These are phyloP conservation scores for Grammomys surdaster DNA, from an alignment of 2,113 vertebrate species.

Conservation along the genomic window DNA sequence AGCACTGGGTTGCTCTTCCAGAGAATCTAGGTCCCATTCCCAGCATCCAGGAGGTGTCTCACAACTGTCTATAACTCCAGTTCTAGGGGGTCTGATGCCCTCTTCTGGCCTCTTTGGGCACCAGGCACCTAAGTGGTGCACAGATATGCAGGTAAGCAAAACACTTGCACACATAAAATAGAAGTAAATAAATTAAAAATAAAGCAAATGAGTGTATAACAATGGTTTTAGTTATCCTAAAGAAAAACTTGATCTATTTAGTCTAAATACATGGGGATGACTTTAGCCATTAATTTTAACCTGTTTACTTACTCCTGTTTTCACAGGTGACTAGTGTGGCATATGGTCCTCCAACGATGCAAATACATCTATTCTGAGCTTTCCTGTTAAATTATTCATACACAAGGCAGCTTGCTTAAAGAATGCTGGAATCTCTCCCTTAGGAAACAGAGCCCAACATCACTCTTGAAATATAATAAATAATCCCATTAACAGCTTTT, in stretches of 20 bases:
- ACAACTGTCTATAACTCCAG: neutral
- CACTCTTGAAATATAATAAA: neutral
- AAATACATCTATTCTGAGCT: constrained; percentile 39
- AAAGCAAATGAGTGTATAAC: constrained; percentile 21
- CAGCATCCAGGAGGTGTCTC: too few relatives aligned
- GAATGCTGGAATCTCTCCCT: constrained; percentile 15
- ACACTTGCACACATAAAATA: neutral
- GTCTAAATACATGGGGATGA: constrained; percentile 37
- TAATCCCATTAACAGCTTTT: neutral
- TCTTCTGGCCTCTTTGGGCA: neutral
- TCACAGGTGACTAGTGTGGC: neutral
- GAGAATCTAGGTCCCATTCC: too few relatives aligned
- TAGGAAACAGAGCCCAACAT: constrained; percentile 15
- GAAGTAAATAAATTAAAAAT: constrained; percentile 18
- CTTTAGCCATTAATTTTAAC: constrained; percentile 52
- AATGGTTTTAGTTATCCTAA: constrained; percentile 65
- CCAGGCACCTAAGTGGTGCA: neutral
- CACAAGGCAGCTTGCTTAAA: constrained; percentile 19
- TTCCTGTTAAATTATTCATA: constrained; percentile 30
- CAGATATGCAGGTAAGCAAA: neutral
- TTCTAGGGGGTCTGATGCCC: neutral
- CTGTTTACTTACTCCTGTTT: constrained; percentile 65
- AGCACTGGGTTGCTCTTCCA: neutral
- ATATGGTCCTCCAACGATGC: neutral
- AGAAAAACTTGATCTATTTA: constrained; percentile 59